Evolutionary conservation across 2,888 invertebrate species (phyloP), one percentile per base, ranked within the genome.

Genomic region (Blera fallax): DNA sequence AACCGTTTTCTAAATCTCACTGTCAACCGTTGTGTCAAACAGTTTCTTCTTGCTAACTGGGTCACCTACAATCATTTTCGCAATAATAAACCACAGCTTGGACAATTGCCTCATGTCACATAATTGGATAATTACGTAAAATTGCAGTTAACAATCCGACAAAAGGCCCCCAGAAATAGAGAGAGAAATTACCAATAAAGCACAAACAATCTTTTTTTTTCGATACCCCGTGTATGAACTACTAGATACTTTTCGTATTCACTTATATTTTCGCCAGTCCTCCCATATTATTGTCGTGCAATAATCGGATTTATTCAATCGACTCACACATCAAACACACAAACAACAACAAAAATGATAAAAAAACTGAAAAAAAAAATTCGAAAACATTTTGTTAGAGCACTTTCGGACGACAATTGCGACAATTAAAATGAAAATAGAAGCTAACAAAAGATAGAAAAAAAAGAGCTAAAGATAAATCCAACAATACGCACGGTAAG

Each of bases 61-160:
- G 69, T 78, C 77, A 69, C 69, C 77, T 69, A 78, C 62, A 78
- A 78, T 52, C 69, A 52, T 54, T 78, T 77, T 78, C 69, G 77
- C 77, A 78, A 78, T 60, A 78, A 60, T 34, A 69, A 67, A 40
- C 11, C 14, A 11, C 24, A 50, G 40, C 21, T 69, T 43, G 32
- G 62, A 78, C 77, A 78, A 69, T 78, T 78, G 77, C 69, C 60
- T 60, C 52, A 70, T 69, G 77, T 78, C 77, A 78, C 69, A 78
- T 78, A 78, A 78, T 69, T 78, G 77, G 77, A 78, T 62, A 78
- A 78, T 78, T 78, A 78, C 77, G 69, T 78, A 78, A 78, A 78
- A 78, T 69, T 78, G 69, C 77, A 78, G 69, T 78, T 78, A 69
- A 78, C 77, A 78, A 69, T 69, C 64, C 14, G 4, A 60, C 45